A percentile compares a stretch with the other conserved stretches of the same genome.
Evolutionary conservation across 2,888 invertebrate species (phyloP).

Genomic region (Tridacna gigas): DNA sequence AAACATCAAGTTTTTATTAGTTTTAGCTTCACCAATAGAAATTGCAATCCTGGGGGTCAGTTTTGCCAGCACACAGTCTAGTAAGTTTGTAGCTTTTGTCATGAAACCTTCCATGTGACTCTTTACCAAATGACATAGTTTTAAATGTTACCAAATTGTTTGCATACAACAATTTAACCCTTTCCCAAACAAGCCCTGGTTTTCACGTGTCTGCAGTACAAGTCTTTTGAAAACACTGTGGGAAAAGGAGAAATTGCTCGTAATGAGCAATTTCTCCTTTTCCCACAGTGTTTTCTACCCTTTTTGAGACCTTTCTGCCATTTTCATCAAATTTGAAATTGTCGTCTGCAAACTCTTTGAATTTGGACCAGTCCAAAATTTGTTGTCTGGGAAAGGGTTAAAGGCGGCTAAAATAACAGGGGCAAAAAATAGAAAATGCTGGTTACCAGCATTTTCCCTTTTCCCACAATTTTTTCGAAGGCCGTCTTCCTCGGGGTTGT

Average conservation of each 20-base stretch:
- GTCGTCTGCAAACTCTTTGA: neutral
- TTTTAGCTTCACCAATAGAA: constrained; percentile 97
- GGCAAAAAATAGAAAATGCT: neutral
- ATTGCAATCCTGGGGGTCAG: constrained; percentile 94
- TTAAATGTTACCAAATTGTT: no score
- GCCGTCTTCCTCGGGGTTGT: no score
- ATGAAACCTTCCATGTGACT: no score
- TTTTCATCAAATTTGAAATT: neutral
- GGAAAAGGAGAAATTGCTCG: neutral
- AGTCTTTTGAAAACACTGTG: neutral
- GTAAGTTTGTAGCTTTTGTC: constrained; percentile 43
- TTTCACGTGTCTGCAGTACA: no score
- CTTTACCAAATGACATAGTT: no score
- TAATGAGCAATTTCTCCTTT: neutral
- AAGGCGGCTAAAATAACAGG: neutral
- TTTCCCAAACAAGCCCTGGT: no score
- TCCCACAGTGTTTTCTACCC: neutral
- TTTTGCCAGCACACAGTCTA: constrained; percentile 81
- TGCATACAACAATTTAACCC: no score
- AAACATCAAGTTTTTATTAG: constrained; percentile 95
- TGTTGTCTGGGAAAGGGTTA: neutral
- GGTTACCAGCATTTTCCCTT: neutral
- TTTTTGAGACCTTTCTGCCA: neutral
- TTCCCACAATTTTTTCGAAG: neutral
- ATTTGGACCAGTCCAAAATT: neutral